Evolutionary conservation across 2,797 vertebrate genomes (phyloP), one percentile per base, ranked within the genome.

Genomic region (Poeciliopsis presidionis): DNA sequence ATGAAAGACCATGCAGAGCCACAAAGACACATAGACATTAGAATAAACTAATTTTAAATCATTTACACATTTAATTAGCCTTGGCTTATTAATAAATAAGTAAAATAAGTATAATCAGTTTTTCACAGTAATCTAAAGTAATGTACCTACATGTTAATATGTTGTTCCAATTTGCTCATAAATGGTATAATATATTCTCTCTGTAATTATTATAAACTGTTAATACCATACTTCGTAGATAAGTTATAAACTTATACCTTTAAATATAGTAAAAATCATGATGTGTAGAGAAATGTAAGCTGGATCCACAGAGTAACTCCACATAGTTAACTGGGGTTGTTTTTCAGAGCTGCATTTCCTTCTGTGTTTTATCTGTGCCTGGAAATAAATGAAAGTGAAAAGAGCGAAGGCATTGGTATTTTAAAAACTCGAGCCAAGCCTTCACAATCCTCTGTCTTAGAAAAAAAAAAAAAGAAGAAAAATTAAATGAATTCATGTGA

Each of bases 331-430:
- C 7, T n/a, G 5, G 41, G 9, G 3, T 72, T 12, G 28, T 18
- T 13, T 65, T 20, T 39, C 63, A 65, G 63, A 65, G 63, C 63
- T 41, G 39, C 18, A 11, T 65, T 65, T 65, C 63, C 36, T 65
- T 28, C 30, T 36, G 28, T 36, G 30, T 20, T 33, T 36, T 67
- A 33, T 69, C 11, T 45, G 41, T 63, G 70, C 11, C 72, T 69
- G 30, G 59, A 33, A 74, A 55, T 30, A n/a, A 65, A 41, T 53
- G 33, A 65, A 84, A 73, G 36, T 75, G 49, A 9, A 45, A 47
- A 69, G 47, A 0, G n/a, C n/a, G 67, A 25, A 77, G 20, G n/a
- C 8, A 25, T 39, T 69, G 77, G 55, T 20, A 74, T 61, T 74
- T 65, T 73, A 8, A 71, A 71, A 77, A 51, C 59, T 0, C 1